These are phyloP conservation scores for Drosophila carrolli DNA, from an alignment of 1,140 invertebrate genomes.

Conservation along the genomic window DNA sequence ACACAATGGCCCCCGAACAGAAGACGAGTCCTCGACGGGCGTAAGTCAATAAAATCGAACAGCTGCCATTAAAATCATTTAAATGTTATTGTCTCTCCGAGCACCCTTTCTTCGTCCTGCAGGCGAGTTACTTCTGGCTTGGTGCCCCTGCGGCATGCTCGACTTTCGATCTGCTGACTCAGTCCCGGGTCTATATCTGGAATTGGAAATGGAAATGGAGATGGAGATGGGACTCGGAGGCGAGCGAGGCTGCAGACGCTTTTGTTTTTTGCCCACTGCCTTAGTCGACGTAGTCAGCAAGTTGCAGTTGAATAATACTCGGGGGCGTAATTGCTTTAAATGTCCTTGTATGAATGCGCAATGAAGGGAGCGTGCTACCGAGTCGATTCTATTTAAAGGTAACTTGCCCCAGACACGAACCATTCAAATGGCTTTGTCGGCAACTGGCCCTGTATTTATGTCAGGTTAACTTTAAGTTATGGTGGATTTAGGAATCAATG, in stretches of 20 bases:
- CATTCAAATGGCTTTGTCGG: not conserved
- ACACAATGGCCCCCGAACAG: constrained; percentile 57
- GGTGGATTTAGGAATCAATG: constrained; percentile 11
- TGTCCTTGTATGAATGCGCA: constrained; percentile 77
- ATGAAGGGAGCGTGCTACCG: constrained; percentile 41
- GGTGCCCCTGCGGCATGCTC: constrained; percentile 71
- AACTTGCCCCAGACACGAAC: constrained; percentile 37
- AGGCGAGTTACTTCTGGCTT: constrained; percentile 71
- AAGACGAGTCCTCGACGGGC: constrained; percentile 35
- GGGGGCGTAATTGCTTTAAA: constrained; percentile 80
- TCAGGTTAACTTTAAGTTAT: constrained; percentile 28
- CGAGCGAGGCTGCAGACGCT: constrained; percentile 48
- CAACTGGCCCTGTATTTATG: not conserved
- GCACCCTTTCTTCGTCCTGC: constrained; percentile 24
- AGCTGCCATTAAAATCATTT: constrained; percentile 83
- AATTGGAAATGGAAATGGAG: not conserved
- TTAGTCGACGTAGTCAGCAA: constrained; percentile 65
- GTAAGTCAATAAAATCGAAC: constrained; percentile 82
- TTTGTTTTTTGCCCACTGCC: constrained; percentile 60
- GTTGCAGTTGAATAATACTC: constrained; percentile 81
- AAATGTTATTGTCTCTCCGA: constrained; percentile 80
- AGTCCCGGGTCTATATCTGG: constrained; percentile 17
- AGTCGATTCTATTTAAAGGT: constrained; percentile 56
- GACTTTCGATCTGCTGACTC: constrained; percentile 66
- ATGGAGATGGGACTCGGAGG: not conserved